Base-by-base conservation (phyloP, 2,888 invertebrate species). In the Serrognathus titanus region DNA sequence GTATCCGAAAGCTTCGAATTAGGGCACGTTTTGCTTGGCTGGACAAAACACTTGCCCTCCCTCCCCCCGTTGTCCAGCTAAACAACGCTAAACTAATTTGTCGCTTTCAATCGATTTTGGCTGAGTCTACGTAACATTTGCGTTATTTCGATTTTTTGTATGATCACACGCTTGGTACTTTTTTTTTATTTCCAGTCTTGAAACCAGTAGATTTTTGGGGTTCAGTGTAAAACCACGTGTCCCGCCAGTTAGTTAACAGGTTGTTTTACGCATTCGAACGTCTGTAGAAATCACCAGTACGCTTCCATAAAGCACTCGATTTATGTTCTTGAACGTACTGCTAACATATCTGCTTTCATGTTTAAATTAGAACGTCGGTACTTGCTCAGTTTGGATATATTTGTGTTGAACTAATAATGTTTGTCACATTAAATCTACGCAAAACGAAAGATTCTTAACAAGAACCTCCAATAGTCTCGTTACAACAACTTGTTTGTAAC, bases 91-190 rank as follows among this genome's bases (percentile, higher is more conserved):
- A 31, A 16, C 12, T 11, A 11, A 43, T 16, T 43, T 43, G 43
- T 11, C 43, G 43, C 43, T 43, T 43, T 20, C 43, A 20, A 43
- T 11, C 43, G 43, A 43, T 40, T 12, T 57, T 62, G 62, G 62
- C 60, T 62, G 62, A 48, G 38, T 57, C 49, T 50, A 53, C 57
- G 51, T 62, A 53, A 59, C 20, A 59, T 55, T 54, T 58, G 57
- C 59, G 41, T 62, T 56, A 53, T 46, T 49, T 52, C 49, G 36
- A 20, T 57, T 43, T 13, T 58, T 61, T 61, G 53, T 59, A 55
- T 47, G 60, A 63, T 66, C 63, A 66, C 66, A 66, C 66, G 66
- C 64, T 66, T 65, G 55, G 47, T 50, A 50, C 11, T 55, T 50
- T 35, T 51, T 36, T 55, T 50, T 43, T 43, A 4, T 3, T 43